Evolutionary conservation across 2,888 invertebrate species (phyloP), one percentile per base, ranked within the genome.

Genomic region (Athrips mouffetella): DNA sequence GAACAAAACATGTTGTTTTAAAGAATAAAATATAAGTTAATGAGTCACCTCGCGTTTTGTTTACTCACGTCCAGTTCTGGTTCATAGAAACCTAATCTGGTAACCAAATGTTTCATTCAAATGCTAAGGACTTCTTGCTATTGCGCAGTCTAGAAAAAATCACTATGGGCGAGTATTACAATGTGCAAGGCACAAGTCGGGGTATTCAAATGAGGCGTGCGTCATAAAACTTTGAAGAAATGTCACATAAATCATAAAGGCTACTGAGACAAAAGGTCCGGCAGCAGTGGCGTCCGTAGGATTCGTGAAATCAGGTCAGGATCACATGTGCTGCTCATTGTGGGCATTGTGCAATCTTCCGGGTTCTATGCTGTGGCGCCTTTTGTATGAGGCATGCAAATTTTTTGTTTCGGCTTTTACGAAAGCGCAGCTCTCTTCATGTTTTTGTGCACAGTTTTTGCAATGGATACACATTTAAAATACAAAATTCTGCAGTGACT

Each of bases 71-170:
- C 69, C 63, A 67, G 73, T 73, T 68, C 70, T 71, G 65, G 58
- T 63, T 72, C 78, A 79, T 79, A 78, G 78, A 76, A 68, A 72
- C 74, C 79, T 86, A 83, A 85, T 87, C 83, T 87, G 86, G 85
- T 85, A 79, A 85, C 85, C 86, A 87, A 87, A 86, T 86, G 87
- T 83, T 44, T 72, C 74, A 77, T 86, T 85, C 74, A 82, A 76
- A 85, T 85, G 85, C 76, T 80, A 86, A 84, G 65, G 67, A 68
- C 73, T 64, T 72, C 64, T 65, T 52, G 51, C 58, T 62, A 64
- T 72, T 72, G 73, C 72, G 67, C 58, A 67, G 65, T 69, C 63
- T 59, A 62, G 65, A 81, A 83, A 85, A 86, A 85, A 78, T 67
- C 65, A 62, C 67, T 68, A 70, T 69, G 70, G 76, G 70, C 73